A percentile compares a stretch with the other conserved stretches of the same genome.
Conservation (phyloP, 2,113 vertebrate species). For the Hystrix brachyura region DNA sequence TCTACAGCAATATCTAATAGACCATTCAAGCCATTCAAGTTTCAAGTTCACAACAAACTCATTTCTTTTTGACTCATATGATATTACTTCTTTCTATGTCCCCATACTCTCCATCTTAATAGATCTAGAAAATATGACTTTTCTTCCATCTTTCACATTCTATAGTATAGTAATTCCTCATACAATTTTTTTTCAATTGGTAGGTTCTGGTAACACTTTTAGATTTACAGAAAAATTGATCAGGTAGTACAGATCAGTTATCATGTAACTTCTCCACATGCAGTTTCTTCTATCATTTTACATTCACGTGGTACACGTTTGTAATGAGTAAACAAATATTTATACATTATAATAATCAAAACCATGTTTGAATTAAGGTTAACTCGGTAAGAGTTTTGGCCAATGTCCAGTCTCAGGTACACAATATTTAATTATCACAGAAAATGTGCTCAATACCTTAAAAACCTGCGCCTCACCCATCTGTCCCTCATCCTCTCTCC, state of each 20-base stretch:
- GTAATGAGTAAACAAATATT: background rate
- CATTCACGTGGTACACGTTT: background rate
- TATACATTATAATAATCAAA: background rate
- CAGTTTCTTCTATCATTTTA: background rate
- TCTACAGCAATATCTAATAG: background rate
- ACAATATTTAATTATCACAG: background rate
- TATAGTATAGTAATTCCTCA: background rate
- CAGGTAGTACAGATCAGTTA: background rate
- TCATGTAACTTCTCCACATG: background rate
- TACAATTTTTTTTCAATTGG: background rate
- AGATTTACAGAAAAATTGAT: background rate
- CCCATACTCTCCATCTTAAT: background rate
- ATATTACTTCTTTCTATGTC: background rate
- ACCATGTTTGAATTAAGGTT: background rate
- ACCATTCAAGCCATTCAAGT: background rate
- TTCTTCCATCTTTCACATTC: background rate
- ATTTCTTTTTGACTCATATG: background rate
- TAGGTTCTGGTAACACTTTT: background rate
- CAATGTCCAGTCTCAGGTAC: background rate
- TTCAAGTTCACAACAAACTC: background rate
- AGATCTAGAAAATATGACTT: background rate
- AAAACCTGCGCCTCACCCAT: background rate
- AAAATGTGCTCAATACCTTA: too few species aligned
- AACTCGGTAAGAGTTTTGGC: background rate
- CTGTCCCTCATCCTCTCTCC: accelerated